Evolutionary conservation across 1,140 invertebrate species (phyloP).

Genomic region (Heliconius hewitsoni): DNA sequence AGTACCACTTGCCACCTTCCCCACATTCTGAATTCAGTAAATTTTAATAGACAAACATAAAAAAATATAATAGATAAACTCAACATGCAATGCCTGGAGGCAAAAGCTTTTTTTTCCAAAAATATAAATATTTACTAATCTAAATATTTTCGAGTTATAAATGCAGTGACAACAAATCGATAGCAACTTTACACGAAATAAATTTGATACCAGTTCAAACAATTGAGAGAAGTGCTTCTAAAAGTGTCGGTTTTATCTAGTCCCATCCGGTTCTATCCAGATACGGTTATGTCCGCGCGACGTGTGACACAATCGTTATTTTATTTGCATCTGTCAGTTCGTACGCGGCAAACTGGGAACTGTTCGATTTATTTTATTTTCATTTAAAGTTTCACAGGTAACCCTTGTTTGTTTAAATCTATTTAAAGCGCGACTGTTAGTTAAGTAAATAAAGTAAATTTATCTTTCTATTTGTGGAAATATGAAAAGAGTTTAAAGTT

Average conservation of each 20-base stretch:
- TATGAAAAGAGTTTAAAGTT: too few species aligned
- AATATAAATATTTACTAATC: background rate
- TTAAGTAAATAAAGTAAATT: too few species aligned
- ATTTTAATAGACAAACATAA: too few species aligned
- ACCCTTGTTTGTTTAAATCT: conserved; percentile 4
- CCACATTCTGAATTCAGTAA: too few species aligned
- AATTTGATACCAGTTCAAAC: conserved; percentile 9
- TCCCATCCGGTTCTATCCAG: conserved; percentile 27
- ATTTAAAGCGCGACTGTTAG: too few species aligned
- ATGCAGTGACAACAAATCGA: background rate
- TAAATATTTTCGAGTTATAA: background rate
- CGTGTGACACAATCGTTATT: conserved; percentile 41
- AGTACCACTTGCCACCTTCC: too few species aligned
- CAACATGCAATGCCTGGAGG: too few species aligned
- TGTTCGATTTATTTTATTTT: conserved; percentile 22
- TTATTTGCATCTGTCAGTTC: conserved; percentile 40
- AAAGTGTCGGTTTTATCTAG: conserved; percentile 30
- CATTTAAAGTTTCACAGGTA: conserved; percentile 21
- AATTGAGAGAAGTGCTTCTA: conserved; percentile 15
- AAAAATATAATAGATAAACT: too few species aligned
- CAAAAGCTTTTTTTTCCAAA: too few species aligned
- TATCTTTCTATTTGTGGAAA: too few species aligned
- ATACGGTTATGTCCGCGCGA: conserved; percentile 36
- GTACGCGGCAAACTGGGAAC: conserved; percentile 32
- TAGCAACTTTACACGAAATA: background rate